Evolutionary conservation across 2,797 vertebrate species (phyloP).

Genomic region (Danionella dracula): DNA sequence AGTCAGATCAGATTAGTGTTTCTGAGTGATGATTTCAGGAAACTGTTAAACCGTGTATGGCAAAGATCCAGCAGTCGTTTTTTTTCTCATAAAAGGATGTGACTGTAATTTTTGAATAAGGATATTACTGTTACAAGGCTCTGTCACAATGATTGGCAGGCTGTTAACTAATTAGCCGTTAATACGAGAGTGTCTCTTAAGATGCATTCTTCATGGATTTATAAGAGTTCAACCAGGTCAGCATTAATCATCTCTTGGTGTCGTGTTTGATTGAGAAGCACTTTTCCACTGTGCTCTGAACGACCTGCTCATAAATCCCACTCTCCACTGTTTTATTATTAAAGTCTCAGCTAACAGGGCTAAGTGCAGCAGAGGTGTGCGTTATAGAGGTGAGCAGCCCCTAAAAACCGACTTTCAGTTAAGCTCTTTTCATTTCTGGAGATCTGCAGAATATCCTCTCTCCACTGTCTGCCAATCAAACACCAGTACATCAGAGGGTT

Average conservation of each 20-base stretch:
- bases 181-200: conserved; percentile 44
- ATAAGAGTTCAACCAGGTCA: conserved; percentile 52
- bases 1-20: too few species aligned
- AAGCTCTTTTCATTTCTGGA: conserved; percentile 46
- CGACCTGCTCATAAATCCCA: conserved; percentile 48
- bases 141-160: conserved; percentile 54
- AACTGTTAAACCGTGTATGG: too few species aligned
- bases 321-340: conserved; percentile 55
- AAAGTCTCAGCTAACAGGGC: conserved; percentile 37
- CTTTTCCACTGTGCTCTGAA: conserved; percentile 26
- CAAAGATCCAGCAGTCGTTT: too few species aligned
- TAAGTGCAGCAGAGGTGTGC: conserved; percentile 17
- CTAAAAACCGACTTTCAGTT: conserved; percentile 34
- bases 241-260: conserved; percentile 45
- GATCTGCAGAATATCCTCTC: conserved; percentile 36
- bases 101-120: too few species aligned
- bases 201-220: conserved; percentile 47
- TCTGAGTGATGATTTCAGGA: too few species aligned
- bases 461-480: conserved; percentile 38
- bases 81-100: too few species aligned
- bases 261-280: conserved; percentile 36
- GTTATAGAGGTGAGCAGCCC: conserved; percentile 27
- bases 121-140: too few species aligned
- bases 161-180: conserved; percentile 52
- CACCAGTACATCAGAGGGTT: conserved; percentile 18